Evolutionary conservation across 2,113 vertebrate species (phyloP).

Genomic region (Dasyprocta punctata): DNA sequence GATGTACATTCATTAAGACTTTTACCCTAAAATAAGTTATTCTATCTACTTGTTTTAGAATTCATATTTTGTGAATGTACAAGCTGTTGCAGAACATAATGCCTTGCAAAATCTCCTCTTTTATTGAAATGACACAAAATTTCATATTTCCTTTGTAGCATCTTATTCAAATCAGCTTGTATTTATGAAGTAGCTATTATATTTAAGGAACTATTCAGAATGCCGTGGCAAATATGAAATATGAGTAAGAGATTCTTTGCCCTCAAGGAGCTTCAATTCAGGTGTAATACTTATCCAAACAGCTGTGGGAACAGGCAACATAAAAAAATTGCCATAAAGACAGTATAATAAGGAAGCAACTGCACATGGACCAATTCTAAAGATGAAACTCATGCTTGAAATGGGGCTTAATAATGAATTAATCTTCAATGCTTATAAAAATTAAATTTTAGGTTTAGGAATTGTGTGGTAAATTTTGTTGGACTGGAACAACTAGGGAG

Average conservation of each 20-base stretch:
- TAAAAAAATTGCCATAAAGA: not conserved
- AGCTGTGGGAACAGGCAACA: not conserved
- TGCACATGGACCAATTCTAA: not conserved
- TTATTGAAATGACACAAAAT: conserved; percentile 36
- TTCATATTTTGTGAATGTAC: conserved; percentile 50
- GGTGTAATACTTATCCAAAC: not conserved
- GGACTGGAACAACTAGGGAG: not conserved
- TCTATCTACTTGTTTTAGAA: not conserved
- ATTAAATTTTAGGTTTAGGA: not conserved
- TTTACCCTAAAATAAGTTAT: conserved; percentile 10
- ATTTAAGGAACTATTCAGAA: conserved; percentile 25
- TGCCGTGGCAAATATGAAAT: not conserved
- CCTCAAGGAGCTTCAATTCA: conserved; percentile 43
- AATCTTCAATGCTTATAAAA: not conserved
- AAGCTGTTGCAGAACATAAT: conserved; percentile 40
- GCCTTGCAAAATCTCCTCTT: conserved; percentile 31
- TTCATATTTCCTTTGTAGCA: conserved; percentile 43
- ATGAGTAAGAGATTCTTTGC: not conserved
- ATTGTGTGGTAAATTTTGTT: not conserved
- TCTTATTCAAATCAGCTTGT: conserved; percentile 37
- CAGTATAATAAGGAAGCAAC: not conserved
- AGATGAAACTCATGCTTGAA: not conserved
- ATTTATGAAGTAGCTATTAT: conserved; percentile 53
- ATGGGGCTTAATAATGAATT: not conserved
- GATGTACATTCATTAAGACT: conserved; percentile 58